Conservation (phyloP, 2,113 vertebrate genomes). For the Oncorhynchus mykiss region DNA sequence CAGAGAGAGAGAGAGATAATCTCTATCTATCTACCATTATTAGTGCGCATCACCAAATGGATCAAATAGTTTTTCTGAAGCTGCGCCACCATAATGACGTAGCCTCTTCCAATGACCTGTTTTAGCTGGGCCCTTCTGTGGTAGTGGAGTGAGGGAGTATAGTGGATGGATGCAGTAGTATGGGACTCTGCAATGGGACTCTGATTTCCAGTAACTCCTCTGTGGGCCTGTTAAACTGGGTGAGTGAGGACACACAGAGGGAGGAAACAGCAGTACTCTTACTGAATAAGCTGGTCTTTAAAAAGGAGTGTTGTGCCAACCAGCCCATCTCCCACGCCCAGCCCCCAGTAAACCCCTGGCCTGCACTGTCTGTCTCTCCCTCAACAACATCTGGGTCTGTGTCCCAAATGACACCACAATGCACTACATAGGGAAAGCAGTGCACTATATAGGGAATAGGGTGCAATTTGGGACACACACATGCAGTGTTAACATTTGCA, state of each 20-base stretch:
- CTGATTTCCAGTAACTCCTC: background rate
- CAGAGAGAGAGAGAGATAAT: constrained; percentile 18
- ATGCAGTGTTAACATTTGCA: background rate
- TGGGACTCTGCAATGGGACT: too few relatives aligned
- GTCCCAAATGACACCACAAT: background rate
- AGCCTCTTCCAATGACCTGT: constrained; percentile 34
- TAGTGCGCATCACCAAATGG: constrained; percentile 25
- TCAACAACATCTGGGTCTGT: background rate
- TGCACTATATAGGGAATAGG: too few relatives aligned
- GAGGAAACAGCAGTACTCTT: constrained; percentile 5
- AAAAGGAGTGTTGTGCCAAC: constrained; percentile 6
- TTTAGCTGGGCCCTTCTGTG: constrained; percentile 23
- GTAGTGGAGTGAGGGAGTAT: background rate
- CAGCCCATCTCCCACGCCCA: background rate
- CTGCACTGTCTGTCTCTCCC: background rate
- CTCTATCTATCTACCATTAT: constrained; percentile 26
- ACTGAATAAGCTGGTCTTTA: background rate
- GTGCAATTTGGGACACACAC: too few relatives aligned
- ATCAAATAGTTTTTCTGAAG: constrained; percentile 25
- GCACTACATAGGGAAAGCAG: too few relatives aligned
- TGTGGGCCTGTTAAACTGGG: constrained; percentile 1
- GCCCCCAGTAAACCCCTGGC: background rate
- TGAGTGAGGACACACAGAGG: background rate
- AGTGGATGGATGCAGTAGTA: background rate
- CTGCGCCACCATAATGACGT: constrained; percentile 22